These are phyloP conservation scores for Heliconius aoede DNA, from an alignment of 2,888 invertebrate species.

Conservation along the genomic window DNA sequence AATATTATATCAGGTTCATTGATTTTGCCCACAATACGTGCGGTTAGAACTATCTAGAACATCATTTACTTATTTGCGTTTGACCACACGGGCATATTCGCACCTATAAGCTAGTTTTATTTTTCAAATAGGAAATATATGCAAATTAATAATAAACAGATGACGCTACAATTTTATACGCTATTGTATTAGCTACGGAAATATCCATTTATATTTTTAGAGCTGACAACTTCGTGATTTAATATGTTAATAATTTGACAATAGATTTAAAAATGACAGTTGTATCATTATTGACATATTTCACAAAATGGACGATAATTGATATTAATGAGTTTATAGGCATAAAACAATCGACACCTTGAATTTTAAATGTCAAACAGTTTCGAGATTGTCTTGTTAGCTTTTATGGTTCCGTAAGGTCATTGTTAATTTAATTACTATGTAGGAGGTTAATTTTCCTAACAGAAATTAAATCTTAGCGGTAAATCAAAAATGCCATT, in stretches of 20 bases:
- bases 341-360: slow-evolving; percentile 28
- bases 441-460: background rate
- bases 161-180: slow-evolving; percentile 12
- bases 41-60: too few relatives aligned
- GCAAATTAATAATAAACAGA: slow-evolving; percentile 20
- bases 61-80: background rate
- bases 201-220: slow-evolving; percentile 24
- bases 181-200: slow-evolving; percentile 17
- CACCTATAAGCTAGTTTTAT: background rate
- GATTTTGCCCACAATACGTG: too few relatives aligned
- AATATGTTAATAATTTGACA: slow-evolving; percentile 28
- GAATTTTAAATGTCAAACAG: slow-evolving; percentile 17
- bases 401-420: slow-evolving; percentile 29
- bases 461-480: too few relatives aligned
- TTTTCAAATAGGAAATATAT: slow-evolving; percentile 19
- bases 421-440: slow-evolving; percentile 14
- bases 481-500: background rate
- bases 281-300: slow-evolving; percentile 24
- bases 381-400: slow-evolving; percentile 24
- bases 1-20: too few relatives aligned
- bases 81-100: background rate
- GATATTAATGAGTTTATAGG: slow-evolving; percentile 38
- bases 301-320: slow-evolving; percentile 46
- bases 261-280: slow-evolving; percentile 22
- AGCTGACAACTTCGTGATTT: slow-evolving; percentile 10